Conservation (phyloP, 2,797 vertebrate genomes). For the Phalanger gymnotis region DNA sequence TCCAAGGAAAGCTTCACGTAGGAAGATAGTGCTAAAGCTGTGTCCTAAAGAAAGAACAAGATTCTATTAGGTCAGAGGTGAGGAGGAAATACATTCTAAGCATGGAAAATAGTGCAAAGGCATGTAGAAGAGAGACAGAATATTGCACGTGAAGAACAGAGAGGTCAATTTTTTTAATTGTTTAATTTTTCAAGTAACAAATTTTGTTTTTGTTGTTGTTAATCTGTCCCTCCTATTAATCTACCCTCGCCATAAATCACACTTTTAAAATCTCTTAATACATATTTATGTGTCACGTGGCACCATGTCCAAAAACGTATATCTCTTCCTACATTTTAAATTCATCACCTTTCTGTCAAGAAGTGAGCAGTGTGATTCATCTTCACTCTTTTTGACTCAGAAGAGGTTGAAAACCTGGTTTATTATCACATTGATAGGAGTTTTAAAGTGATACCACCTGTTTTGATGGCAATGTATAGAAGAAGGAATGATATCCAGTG, state of each 20-base stretch:
- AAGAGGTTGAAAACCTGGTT: not conserved
- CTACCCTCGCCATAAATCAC: not conserved
- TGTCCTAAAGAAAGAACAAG: not conserved
- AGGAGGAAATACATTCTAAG: not conserved
- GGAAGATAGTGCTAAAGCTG: not conserved
- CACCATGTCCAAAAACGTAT: not conserved
- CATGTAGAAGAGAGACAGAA: not conserved
- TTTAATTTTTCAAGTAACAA: not conserved
- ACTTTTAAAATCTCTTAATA: not conserved
- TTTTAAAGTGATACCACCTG: not conserved
- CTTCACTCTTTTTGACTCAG: not conserved
- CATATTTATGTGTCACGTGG: not conserved
- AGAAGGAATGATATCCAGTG: not conserved
- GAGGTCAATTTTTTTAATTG: not conserved
- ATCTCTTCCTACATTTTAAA: not conserved
- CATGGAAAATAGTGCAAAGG: not conserved
- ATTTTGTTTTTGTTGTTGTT: not conserved
- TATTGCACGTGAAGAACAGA: not conserved
- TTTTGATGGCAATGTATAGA: not conserved
- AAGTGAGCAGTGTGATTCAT: not conserved
- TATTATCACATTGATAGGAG: not conserved
- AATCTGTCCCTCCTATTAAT: not conserved
- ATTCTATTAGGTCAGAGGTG: not conserved
- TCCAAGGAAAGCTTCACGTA: not conserved
- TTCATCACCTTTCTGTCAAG: not conserved